Conservation (phyloP, 2,113 vertebrate species). For the Takifugu bimaculatus region DNA sequence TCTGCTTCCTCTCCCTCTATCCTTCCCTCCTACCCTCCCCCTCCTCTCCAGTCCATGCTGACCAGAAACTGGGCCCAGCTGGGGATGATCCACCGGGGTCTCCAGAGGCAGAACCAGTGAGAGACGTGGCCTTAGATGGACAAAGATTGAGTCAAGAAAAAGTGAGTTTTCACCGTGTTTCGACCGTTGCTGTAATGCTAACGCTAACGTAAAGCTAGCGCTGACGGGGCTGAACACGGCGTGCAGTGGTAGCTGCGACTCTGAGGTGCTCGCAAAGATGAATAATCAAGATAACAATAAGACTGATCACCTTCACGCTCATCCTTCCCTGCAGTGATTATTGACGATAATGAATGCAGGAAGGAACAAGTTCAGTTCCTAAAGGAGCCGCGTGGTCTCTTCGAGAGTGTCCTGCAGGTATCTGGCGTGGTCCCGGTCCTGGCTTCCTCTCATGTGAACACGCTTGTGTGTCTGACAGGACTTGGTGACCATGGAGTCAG, state of each 20-base stretch:
- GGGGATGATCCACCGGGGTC: conserved; percentile 53
- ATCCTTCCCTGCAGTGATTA: too few species aligned
- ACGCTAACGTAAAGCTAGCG: too few species aligned
- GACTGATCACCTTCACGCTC: too few species aligned
- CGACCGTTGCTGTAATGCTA: neutral
- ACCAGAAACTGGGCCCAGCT: conserved; percentile 47
- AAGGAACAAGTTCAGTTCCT: too few species aligned
- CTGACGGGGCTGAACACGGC: too few species aligned
- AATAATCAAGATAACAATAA: too few species aligned
- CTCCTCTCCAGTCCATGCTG: conserved; percentile 46
- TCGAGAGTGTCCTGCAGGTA: too few species aligned
- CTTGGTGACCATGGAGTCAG: conserved; percentile 81
- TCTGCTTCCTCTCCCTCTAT: conserved; percentile 51
- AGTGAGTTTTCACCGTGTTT: conserved; percentile 25
- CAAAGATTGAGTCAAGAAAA: conserved; percentile 68
- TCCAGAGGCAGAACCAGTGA: conserved; percentile 84
- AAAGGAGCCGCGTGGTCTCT: too few species aligned
- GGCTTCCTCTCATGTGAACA: neutral
- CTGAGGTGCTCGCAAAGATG: too few species aligned
- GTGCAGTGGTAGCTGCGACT: too few species aligned
- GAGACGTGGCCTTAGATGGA: conserved; percentile 80
- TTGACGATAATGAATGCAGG: too few species aligned
- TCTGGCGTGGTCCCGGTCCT: neutral
- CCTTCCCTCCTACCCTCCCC: conserved; percentile 34
- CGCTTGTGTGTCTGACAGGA: conserved; percentile 70